Evolutionary conservation across 2,797 vertebrate genomes (phyloP).

Genomic region (Pachyuromys duprasi): DNA sequence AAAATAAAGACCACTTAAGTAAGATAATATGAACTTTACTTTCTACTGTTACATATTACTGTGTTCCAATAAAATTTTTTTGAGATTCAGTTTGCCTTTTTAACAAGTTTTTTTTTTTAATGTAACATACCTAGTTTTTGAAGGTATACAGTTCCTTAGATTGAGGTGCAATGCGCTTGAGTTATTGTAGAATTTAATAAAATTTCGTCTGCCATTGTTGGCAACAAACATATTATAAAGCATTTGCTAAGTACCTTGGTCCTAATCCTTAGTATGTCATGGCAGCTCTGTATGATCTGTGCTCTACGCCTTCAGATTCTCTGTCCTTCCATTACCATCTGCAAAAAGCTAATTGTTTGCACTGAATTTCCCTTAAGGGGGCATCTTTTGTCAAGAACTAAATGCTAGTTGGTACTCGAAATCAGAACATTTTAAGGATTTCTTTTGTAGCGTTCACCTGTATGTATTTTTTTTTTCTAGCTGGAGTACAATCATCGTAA

Average conservation of each 20-base stretch:
- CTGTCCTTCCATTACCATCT: background rate
- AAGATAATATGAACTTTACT: background rate
- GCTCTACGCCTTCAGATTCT: background rate
- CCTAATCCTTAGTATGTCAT: background rate
- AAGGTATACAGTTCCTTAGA: background rate
- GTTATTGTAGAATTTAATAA: background rate
- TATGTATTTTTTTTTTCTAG: background rate
- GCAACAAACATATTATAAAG: background rate
- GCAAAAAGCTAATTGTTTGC: background rate
- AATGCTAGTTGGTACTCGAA: background rate
- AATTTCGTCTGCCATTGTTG: background rate
- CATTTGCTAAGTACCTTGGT: background rate
- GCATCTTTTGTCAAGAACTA: background rate
- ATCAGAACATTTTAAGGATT: background rate
- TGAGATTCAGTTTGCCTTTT: background rate
- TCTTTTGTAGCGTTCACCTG: background rate
- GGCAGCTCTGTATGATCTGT: background rate
- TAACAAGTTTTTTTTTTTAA: background rate
- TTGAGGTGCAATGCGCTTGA: background rate
- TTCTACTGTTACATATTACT: background rate
- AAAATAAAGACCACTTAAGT: background rate
- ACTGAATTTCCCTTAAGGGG: background rate
- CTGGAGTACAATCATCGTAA: background rate
- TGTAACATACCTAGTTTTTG: background rate
- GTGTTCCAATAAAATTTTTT: background rate